Conservation (phyloP, 1,140 invertebrate genomes). For the Drosophila aff. region DNA sequence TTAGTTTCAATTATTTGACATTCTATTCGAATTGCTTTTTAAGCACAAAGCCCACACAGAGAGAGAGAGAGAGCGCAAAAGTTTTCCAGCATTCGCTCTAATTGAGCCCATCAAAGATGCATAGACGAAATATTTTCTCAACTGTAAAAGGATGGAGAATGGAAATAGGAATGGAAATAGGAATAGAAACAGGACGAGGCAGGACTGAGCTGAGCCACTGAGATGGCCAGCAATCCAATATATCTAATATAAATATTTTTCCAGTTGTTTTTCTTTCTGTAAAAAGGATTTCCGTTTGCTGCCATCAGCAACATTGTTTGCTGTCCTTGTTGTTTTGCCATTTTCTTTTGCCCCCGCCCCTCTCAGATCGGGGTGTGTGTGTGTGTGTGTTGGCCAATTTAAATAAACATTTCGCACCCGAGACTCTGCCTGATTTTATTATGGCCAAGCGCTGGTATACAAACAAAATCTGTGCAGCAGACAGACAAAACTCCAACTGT, state of each 20-base stretch:
- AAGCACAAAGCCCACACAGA: constrained; percentile 32
- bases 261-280: constrained; percentile 69
- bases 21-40: constrained; percentile 62
- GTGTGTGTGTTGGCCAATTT: constrained; percentile 73
- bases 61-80: constrained; percentile 1
- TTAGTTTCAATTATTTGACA: constrained; percentile 64
- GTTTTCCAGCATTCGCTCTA: constrained; percentile 33
- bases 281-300: constrained; percentile 78
- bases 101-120: constrained; percentile 51
- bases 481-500: constrained; percentile 71
- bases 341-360: constrained; percentile 57
- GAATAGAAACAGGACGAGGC: constrained; percentile 1
- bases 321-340: constrained; percentile 65
- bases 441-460: constrained; percentile 61
- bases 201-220: no score
- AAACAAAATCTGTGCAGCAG: constrained; percentile 76
- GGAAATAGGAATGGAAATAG: no score
- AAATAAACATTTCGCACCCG: constrained; percentile 82
- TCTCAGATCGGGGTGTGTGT: background rate
- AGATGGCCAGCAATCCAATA: constrained; percentile 61
- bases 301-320: constrained; percentile 56
- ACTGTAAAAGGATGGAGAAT: constrained; percentile 23
- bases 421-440: constrained; percentile 73
- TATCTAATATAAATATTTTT: constrained; percentile 84
- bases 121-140: constrained; percentile 39